Percentiles rank a stretch among this genome's conserved stretches.
Conservation (phyloP, 2,113 vertebrate genomes). For the Peromyscus maniculatus region DNA sequence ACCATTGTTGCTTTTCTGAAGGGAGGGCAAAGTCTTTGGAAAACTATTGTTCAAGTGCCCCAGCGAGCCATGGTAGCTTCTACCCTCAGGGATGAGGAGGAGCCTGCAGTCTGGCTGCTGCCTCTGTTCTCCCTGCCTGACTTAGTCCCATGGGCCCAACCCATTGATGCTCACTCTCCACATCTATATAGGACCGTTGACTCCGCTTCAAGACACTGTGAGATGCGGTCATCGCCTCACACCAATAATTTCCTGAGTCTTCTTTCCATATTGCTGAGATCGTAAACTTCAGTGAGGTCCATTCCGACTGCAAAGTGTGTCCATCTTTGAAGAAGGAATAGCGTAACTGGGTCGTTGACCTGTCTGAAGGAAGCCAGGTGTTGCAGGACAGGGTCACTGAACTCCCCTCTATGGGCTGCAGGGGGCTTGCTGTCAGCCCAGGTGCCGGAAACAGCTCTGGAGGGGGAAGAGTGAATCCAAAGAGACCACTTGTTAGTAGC, state of each 20-base stretch:
- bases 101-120: not conserved
- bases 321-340: constrained; percentile 47
- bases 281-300: not conserved
- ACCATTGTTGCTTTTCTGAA: not conserved
- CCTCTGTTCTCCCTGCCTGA: too few species aligned
- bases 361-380: not conserved
- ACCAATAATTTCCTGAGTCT: constrained; percentile 22
- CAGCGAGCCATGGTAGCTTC: not conserved
- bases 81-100: not conserved
- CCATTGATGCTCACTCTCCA: constrained; percentile 12
- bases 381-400: constrained; percentile 49
- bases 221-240: not conserved
- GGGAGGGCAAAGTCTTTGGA: not conserved
- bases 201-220: not conserved
- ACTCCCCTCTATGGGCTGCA: not conserved
- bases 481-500: not conserved
- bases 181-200: not conserved
- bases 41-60: not conserved
- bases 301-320: not conserved
- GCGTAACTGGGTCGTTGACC: not conserved
- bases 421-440: not conserved
- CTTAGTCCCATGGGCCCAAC: not conserved
- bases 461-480: not conserved
- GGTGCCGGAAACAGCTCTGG: constrained; percentile 63
- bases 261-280: constrained; percentile 34